Percentiles rank a stretch among this genome's conserved stretches.
Evolutionary conservation across 2,113 vertebrate species (phyloP).

Genomic region (Onychorhynchus coronatus): DNA sequence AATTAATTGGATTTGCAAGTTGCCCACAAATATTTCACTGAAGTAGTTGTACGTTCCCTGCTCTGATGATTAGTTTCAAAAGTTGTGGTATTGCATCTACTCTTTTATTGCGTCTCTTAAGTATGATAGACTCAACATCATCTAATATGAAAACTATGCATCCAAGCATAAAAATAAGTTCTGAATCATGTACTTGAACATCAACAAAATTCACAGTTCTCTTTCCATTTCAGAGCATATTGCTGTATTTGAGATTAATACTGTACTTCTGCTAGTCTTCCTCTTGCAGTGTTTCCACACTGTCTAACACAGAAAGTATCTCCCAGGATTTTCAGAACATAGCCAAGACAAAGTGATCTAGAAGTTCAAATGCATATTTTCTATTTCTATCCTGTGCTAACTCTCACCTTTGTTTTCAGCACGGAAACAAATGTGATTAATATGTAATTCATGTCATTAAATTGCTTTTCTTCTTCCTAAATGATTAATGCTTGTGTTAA

Average conservation of each 20-base stretch:
- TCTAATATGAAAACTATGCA: neutral
- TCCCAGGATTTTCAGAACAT: neutral
- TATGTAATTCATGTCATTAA: neutral
- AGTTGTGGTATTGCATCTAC: neutral
- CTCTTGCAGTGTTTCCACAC: fast-evolving
- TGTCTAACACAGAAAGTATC: neutral
- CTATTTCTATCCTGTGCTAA: neutral
- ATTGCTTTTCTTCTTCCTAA: neutral
- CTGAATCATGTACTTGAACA: neutral
- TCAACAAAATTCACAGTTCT: neutral
- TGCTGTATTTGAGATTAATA: neutral
- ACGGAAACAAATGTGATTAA: neutral
- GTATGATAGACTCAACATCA: neutral
- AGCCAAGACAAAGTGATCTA: neutral
- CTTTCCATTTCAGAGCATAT: neutral
- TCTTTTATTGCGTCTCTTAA: neutral
- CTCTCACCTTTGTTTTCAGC: neutral
- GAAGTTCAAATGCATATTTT: neutral
- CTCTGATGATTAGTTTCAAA: neutral
- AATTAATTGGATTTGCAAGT: neutral
- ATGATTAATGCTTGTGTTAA: neutral
- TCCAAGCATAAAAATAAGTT: neutral
- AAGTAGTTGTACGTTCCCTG: neutral
- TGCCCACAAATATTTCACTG: neutral
- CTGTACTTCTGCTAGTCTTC: neutral